These are phyloP conservation scores for Pangasius larnaudii DNA, from an alignment of 2,797 vertebrate species.

Conservation along the genomic window DNA sequence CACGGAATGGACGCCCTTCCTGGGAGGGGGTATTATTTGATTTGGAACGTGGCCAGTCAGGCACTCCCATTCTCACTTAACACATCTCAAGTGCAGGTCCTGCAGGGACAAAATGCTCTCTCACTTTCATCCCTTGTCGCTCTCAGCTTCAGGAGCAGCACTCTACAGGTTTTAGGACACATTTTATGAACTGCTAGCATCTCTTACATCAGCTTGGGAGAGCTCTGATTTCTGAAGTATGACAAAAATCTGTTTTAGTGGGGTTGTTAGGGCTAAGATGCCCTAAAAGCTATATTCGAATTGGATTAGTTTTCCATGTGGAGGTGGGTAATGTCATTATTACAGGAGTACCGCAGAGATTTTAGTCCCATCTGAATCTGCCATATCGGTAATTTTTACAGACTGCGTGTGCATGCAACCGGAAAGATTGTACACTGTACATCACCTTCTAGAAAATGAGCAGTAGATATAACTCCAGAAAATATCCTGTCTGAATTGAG, in stretches of 20 bases:
- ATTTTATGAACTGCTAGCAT: background rate
- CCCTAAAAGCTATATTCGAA: background rate
- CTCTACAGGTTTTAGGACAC: background rate
- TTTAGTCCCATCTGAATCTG: background rate
- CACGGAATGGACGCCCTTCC: conserved; percentile 45
- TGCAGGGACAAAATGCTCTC: conserved; percentile 22
- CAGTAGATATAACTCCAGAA: background rate
- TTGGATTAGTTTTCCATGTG: conserved; percentile 1
- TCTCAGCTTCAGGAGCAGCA: conserved; percentile 16
- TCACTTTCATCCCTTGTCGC: conserved; percentile 29
- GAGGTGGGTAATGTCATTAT: background rate
- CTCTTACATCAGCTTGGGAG: background rate
- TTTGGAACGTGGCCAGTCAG: conserved; percentile 43
- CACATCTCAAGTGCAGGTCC: conserved; percentile 21
- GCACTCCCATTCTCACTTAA: conserved; percentile 47
- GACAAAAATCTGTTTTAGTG: background rate
- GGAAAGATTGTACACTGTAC: background rate
- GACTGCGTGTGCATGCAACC: background rate
- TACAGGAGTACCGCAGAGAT: background rate
- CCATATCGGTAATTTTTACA: background rate
- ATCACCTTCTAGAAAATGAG: background rate
- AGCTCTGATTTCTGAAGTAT: background rate
- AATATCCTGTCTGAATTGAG: background rate
- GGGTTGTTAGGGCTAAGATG: too few relatives aligned
- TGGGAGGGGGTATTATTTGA: conserved; percentile 43